Conservation (phyloP, 2,113 vertebrate species). For the Ageneiosus marmoratus region DNA sequence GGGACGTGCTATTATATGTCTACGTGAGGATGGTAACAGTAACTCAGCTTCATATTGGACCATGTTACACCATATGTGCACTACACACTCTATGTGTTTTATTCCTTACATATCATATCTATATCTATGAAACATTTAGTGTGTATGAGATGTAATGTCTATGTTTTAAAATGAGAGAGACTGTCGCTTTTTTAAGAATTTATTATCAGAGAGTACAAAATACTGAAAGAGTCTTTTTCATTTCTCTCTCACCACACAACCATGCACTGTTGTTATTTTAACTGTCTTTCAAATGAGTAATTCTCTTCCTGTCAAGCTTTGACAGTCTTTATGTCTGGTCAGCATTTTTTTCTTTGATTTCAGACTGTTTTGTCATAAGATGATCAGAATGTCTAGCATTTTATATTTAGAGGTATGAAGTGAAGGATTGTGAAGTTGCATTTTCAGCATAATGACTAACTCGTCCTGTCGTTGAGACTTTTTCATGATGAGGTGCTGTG, state of each 20-base stretch:
- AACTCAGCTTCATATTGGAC: neutral
- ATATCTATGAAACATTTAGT: neutral
- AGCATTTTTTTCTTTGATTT: slow-evolving; percentile 15
- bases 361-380: slow-evolving; percentile 19
- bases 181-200: neutral
- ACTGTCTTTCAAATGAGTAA: neutral
- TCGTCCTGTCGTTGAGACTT: neutral
- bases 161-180: neutral
- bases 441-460: slow-evolving; percentile 2
- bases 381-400: slow-evolving; percentile 16
- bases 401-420: slow-evolving; percentile 26
- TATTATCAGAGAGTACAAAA: neutral
- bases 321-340: slow-evolving; percentile 24
- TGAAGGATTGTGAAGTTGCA: neutral
- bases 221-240: neutral
- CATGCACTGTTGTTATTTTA: neutral
- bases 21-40: neutral
- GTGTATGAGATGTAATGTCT: neutral
- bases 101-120: neutral
- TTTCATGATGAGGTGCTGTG: neutral
- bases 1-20: too few species aligned
- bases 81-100: neutral
- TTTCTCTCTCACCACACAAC: neutral
- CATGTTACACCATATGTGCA: too few species aligned
- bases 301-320: neutral